phyloP scores from a whole-genome alignment of 2,888 invertebrate species.

The Epinotia demarniana region DNA sequence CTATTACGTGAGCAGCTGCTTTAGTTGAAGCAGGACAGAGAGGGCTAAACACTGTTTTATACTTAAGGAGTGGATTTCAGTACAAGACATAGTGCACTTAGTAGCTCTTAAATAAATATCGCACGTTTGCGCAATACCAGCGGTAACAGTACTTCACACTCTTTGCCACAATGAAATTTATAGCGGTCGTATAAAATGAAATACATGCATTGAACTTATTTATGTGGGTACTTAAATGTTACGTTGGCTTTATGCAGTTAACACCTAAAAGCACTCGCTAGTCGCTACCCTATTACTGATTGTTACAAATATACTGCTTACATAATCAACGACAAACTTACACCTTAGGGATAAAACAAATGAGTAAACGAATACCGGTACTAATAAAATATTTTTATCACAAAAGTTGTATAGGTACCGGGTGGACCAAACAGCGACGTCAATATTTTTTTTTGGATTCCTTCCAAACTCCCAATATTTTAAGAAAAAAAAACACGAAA shows the following conservation, averaged over 20 bases:
- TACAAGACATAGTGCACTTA: conserved; percentile 54
- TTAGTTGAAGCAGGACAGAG: conserved; percentile 5
- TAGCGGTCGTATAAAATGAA: conserved; percentile 69
- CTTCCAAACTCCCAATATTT: no score
- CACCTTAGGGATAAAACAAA: no score
- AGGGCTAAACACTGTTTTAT: background rate
- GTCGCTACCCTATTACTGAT: conserved; percentile 14
- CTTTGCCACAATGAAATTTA: conserved; percentile 67
- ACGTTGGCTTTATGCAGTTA: conserved; percentile 33
- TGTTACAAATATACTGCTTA: no score
- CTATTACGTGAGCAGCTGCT: background rate
- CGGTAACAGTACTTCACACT: conserved; percentile 80
- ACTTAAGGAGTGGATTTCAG: background rate
- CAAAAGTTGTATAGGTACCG: no score
- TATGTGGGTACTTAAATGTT: conserved; percentile 51
- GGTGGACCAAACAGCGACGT: no score
- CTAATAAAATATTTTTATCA: no score
- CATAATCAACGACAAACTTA: no score
- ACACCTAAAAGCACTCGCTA: conserved; percentile 34
- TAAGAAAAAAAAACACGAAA: no score
- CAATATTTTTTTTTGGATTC: no score
- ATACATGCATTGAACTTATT: conserved; percentile 63
- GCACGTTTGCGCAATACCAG: conserved; percentile 78
- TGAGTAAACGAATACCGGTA: no score
- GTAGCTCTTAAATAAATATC: conserved; percentile 80